Base-by-base conservation (phyloP, 2,113 vertebrate genomes). In the Nesogale talazaci region DNA sequence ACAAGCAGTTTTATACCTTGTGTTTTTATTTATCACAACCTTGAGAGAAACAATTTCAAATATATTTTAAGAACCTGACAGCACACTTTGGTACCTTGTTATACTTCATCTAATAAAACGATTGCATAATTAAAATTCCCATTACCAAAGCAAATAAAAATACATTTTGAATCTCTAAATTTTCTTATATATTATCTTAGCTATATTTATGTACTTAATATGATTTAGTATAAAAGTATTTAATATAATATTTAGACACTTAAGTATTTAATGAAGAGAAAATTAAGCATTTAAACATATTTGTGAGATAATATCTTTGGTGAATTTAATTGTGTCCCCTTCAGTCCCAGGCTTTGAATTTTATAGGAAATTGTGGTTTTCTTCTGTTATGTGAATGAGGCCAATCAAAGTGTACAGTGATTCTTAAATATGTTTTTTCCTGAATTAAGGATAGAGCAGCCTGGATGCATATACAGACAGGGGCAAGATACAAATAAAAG, bases 1-100 rank as follows among this genome's bases (percentile, higher is more conserved):
- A 72, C n/a, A 93, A 95, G 57, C 2, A 34, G 2, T 86, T 87
- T 92, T 36, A 83, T 90, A 46, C 36, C 38, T 11, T 36, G 1
- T 72, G 57, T 94, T 96, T 97, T 89, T 85, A 86, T 79, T 95
- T 94, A 6, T 90, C 34, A 79, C 76, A 80, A 75, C 78, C 0
- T 42, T 81, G 12, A 96, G 63, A 23, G 1, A 23, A 83, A 92
- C 8, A 52, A 52, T 94, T 94, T 92, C 67, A 93, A 95, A 25
- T 80, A 34, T 38, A 85, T 5, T 20, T 93, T 70, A 83, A 36
- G 65, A 22, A 22, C 40, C 40, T 15, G 9, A 31, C 42, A 61
- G 70, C n/a, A 29, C 56, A 80, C 27, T 92, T 78, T 92, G 52
- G 76, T 29, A 76, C 20, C 20, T 25, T 29, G 31, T 91, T 90